Evolutionary conservation across 2,113 vertebrate species (phyloP).

Genomic region (Ancistrus triradiatus): DNA sequence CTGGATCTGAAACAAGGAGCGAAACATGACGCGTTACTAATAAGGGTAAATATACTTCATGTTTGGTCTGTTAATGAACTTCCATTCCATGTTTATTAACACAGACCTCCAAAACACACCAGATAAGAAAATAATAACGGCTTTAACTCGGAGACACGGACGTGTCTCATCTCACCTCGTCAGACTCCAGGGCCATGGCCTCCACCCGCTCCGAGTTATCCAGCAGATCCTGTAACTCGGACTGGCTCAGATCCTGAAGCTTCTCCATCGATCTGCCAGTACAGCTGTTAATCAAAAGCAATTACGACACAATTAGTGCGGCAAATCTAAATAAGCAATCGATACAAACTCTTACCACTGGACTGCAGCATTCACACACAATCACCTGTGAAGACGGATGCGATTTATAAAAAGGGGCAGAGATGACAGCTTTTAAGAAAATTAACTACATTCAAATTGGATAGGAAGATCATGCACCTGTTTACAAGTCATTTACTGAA

Average conservation of each 20-base stretch:
- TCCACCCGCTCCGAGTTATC: constrained; percentile 67
- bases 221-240: constrained; percentile 72
- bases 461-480: too few species aligned
- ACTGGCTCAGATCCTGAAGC: constrained; percentile 72
- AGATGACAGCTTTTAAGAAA: too few species aligned
- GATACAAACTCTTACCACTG: too few species aligned
- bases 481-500: too few species aligned
- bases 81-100: background rate
- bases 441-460: too few species aligned
- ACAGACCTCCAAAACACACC: too few species aligned
- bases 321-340: too few species aligned
- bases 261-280: constrained; percentile 77
- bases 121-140: background rate
- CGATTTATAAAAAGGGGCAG: too few species aligned
- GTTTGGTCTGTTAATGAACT: background rate
- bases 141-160: background rate
- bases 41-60: too few species aligned
- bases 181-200: constrained; percentile 72
- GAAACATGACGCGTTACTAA: background rate
- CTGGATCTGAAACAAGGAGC: constrained; percentile 72
- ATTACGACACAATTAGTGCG: too few species aligned
- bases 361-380: too few species aligned
- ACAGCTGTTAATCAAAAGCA: constrained; percentile 58
- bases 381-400: too few species aligned
- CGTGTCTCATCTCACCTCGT: constrained; percentile 60